Percentiles rank a stretch among this genome's conserved stretches.
Evolutionary conservation across 2,113 vertebrate species (phyloP).

Genomic region (Vidua macroura): DNA sequence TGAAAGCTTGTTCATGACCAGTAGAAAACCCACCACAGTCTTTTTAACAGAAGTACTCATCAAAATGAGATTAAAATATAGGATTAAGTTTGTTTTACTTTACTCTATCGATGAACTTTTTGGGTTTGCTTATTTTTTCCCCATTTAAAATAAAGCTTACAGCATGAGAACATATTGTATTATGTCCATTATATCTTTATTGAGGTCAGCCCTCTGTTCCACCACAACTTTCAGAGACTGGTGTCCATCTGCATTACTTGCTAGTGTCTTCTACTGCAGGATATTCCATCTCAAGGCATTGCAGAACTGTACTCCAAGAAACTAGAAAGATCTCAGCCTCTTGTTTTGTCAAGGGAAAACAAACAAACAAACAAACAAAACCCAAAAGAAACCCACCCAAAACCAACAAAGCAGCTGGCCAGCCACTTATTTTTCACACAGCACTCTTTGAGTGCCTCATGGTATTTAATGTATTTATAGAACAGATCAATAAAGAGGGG

Average conservation of each 20-base stretch:
- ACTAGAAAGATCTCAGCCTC: background rate
- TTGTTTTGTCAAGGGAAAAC: background rate
- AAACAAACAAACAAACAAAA: too few species aligned
- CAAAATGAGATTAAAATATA: background rate
- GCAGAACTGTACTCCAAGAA: background rate
- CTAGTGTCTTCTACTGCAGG: background rate
- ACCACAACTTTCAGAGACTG: background rate
- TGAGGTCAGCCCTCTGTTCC: background rate
- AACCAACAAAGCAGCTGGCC: background rate
- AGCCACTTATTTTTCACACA: background rate
- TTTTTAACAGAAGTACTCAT: background rate
- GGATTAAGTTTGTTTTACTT: background rate
- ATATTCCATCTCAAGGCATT: background rate
- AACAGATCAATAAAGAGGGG: background rate
- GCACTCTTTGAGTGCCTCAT: background rate
- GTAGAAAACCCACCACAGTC: background rate
- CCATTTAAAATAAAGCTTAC: background rate
- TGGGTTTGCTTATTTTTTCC: background rate
- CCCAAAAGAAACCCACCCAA: background rate
- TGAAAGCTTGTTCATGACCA: background rate
- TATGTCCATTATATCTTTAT: background rate
- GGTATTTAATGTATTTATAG: background rate
- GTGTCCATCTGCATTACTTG: background rate
- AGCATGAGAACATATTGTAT: background rate
- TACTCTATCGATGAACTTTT: background rate